A percentile compares a stretch with the other conserved stretches of the same genome.
Evolutionary conservation across 2,113 vertebrate species (phyloP).

Genomic region (Pollachius pollachius): DNA sequence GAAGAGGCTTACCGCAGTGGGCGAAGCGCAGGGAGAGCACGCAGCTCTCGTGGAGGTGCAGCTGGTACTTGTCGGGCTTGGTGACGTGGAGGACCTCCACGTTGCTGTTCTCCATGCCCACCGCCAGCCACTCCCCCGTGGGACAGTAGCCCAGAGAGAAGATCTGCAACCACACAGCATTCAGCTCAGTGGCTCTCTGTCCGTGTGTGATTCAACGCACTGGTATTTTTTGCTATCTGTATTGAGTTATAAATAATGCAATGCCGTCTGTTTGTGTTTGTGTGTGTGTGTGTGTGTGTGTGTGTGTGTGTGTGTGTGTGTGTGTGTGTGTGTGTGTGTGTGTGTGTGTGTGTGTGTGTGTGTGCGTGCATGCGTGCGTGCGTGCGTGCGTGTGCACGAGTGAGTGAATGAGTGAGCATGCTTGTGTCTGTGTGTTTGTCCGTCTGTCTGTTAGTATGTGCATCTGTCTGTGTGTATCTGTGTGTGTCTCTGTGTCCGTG

Average conservation of each 20-base stretch:
- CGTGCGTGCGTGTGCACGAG: not conserved
- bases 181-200: not conserved
- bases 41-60: conserved; percentile 96
- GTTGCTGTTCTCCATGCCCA: conserved; percentile 98
- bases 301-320: not conserved
- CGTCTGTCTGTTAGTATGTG: not conserved
- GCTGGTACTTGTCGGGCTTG: conserved; percentile 96
- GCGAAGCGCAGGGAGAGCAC: conserved; percentile 96
- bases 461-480: not conserved
- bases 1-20: conserved; percentile 81
- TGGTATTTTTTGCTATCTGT: too few species aligned
- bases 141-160: conserved; percentile 97
- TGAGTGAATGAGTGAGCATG: not conserved
- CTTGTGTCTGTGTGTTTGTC: not conserved
- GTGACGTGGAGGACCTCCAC: conserved; percentile 95
- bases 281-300: not conserved
- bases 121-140: conserved; percentile 92
- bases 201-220: too few species aligned
- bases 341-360: not conserved
- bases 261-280: not conserved
- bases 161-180: conserved; percentile 72
- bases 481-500: not conserved
- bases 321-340: not conserved
- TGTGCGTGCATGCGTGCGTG: not conserved
- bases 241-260: too few species aligned